These are phyloP conservation scores for Tipula vernalis DNA, from an alignment of 2,888 invertebrate species.

Conservation along the genomic window DNA sequence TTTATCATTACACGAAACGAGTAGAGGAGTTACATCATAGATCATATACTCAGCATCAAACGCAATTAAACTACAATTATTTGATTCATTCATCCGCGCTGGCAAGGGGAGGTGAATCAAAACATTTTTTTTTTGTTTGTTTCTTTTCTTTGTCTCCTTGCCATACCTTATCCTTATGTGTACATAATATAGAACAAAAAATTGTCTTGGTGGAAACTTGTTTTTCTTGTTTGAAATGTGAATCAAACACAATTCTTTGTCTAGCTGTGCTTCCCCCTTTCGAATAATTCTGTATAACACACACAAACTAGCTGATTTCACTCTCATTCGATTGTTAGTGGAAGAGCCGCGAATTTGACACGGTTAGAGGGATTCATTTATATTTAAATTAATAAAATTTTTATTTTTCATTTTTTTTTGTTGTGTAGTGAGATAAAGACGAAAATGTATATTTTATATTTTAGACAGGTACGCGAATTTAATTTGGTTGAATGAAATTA, in stretches of 20 bases:
- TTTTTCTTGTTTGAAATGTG: background rate
- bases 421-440: background rate
- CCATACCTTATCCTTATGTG: background rate
- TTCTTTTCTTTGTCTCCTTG: background rate
- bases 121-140: background rate
- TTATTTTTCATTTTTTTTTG: background rate
- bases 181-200: background rate
- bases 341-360: conserved; percentile 4
- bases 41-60: background rate
- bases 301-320: background rate
- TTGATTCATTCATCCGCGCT: background rate
- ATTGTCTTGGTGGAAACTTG: background rate
- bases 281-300: background rate
- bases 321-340: background rate
- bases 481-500: background rate
- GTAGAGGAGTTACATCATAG: background rate
- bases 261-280: background rate
- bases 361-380: background rate
- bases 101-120: background rate
- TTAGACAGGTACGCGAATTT: conserved; percentile 4
- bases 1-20: background rate
- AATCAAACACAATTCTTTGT: background rate
- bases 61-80: conserved; percentile 1
- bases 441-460: background rate
- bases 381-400: background rate